Evolutionary conservation across 2,888 invertebrate species (phyloP), one percentile per base, ranked within the genome.

Genomic region (Andrena haemorrhoa): DNA sequence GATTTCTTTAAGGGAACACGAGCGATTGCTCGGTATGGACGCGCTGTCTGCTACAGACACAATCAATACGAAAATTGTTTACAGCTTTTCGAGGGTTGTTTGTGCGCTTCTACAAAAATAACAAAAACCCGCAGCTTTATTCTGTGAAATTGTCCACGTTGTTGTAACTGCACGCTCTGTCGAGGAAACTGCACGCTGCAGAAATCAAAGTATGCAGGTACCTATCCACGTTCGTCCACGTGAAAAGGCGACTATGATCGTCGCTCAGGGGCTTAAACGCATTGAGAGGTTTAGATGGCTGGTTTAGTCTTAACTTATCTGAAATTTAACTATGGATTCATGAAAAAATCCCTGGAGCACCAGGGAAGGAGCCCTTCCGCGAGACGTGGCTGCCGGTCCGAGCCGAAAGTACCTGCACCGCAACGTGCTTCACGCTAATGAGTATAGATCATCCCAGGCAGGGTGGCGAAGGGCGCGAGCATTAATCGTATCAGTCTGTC

Each of bases 401-500:
- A 23, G 23, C 56, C 12, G n/a, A 47, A 71, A 49, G 20, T 53
- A 20, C 23, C 41, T 41, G n/a, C 53, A n/a, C n/a, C 23, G 26
- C 61, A 16, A 69, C 60, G 41, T 75, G 51, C 29, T 35, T 16
- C 16, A 7, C 63, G 41, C 41, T 82, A 79, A 85, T 75, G 79
- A 77, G 61, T 66, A 83, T 60, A 73, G 66, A 79, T 85, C 60
- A 75, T 82, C 72, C 23, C 2, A 58, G 47, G 20, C 58, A 33
- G 16, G 33, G 20, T 29, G 51, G 1, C 20, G 7, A 26, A 51
- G 26, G 60, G 35, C 7, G 61, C 29, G 47, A 75, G 69, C 69
- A 73, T 85, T 79, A 86, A 75, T 69, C 73, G 65, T 72, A 75
- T 84, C 79, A 70, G 60, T 68, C 61, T 56, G 79, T 66, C 75